Evolutionary conservation across 1,140 invertebrate species (phyloP).

Genomic region (Homarus americanus): DNA sequence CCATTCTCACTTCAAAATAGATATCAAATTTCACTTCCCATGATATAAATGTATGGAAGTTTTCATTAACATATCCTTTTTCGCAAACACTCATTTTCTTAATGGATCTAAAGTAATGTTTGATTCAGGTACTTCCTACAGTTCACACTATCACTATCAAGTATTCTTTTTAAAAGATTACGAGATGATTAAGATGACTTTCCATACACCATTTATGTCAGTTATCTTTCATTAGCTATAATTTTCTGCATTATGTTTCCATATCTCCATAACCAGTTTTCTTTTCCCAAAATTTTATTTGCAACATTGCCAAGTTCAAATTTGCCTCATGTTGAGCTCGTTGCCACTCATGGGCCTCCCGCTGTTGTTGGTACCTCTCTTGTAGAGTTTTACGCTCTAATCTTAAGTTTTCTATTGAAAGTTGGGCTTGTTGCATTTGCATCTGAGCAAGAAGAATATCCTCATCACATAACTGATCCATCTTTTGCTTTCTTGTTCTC

Average conservation of each 20-base stretch:
- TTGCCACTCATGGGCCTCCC: conserved; percentile 64
- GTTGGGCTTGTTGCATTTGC: conserved; percentile 69
- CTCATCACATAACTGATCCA: conserved; percentile 64
- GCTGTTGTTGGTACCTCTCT: conserved; percentile 57
- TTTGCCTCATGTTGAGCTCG: conserved; percentile 63
- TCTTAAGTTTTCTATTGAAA: conserved; percentile 67
- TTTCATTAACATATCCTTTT: neutral
- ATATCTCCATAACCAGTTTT: conserved; percentile 67
- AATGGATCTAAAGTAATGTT: neutral
- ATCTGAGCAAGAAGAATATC: conserved; percentile 64
- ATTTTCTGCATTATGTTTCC: conserved; percentile 53
- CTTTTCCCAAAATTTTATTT: conserved; percentile 68
- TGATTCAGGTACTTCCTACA: neutral
- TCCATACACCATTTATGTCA: neutral
- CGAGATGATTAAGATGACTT: neutral
- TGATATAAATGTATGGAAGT: too few relatives aligned
- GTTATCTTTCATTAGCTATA: neutral
- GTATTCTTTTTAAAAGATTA: neutral
- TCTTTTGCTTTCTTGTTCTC: conserved; percentile 64
- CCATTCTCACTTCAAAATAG: too few relatives aligned
- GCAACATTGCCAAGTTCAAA: conserved; percentile 61
- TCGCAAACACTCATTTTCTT: neutral
- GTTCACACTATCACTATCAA: neutral
- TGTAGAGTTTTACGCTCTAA: conserved; percentile 59
- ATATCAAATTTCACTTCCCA: too few relatives aligned